phyloP scores from a whole-genome alignment of 2,888 invertebrate genomes.

The Macropis europaea region DNA sequence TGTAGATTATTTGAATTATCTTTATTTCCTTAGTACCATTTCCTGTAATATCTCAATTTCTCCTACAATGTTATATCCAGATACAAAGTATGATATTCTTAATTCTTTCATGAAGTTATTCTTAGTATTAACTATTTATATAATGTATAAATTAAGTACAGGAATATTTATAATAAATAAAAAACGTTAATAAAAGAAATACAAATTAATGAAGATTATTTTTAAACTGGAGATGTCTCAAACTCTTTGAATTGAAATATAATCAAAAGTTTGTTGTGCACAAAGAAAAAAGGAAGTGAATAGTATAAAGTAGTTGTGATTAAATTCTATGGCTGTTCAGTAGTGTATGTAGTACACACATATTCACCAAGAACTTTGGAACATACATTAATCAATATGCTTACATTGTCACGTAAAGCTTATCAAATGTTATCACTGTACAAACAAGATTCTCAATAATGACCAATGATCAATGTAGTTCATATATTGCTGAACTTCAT shows the following conservation, averaged over 20 bases:
- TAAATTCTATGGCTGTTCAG: slow-evolving; percentile 19
- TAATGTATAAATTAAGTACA: background rate
- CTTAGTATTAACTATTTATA: background rate
- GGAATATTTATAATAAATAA: background rate
- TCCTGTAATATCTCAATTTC: background rate
- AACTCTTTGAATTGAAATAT: background rate
- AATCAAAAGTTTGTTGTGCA: background rate
- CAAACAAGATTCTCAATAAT: slow-evolving; percentile 49
- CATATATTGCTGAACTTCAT: slow-evolving; percentile 3
- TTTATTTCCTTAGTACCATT: background rate
- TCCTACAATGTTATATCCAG: background rate
- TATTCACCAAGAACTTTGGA: slow-evolving; percentile 55
- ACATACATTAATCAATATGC: slow-evolving; percentile 42
- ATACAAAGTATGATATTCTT: background rate
- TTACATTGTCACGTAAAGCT: slow-evolving; percentile 43
- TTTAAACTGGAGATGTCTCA: background rate
- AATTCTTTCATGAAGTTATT: background rate
- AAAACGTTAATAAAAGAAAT: background rate
- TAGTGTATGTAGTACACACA: slow-evolving; percentile 15
- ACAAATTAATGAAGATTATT: background rate
- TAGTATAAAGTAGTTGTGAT: slow-evolving; percentile 20
- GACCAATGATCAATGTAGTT: slow-evolving; percentile 26
- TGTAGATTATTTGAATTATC: slow-evolving; percentile 7
- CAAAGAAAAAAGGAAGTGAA: slow-evolving; percentile 2
- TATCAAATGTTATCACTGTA: slow-evolving; percentile 52